Base-by-base conservation (phyloP, 2,797 vertebrate genomes). In the Peromyscus attwateri region DNA sequence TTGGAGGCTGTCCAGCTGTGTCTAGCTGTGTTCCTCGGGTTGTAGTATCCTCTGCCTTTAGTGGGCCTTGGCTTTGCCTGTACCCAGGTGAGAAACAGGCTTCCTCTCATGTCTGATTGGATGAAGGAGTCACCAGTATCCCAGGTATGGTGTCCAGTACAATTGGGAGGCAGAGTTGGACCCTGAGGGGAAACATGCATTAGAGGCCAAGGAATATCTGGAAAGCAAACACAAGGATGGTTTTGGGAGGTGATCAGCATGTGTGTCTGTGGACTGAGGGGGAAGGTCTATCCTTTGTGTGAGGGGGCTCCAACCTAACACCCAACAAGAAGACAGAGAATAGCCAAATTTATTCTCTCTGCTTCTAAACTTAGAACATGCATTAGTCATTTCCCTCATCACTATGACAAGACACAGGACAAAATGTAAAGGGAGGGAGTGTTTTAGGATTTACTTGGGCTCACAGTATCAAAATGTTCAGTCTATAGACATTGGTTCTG, bases 121-220 rank as follows among this genome's bases (percentile, higher is more conserved):
- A 7, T 68, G 2, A 0, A 11, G 0, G 6, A 46, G 57, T 19
- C 10, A 23, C 0, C 0, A 43, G 7, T 7, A 3, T 13, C 1
- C 9, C 27, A 2, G 17, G 3, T 9, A 21, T n/a, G 6, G 23
- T 4, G 31, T 3, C 0, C 0, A 12, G 64, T 3, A 1, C 57
- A 17, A 25, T 4, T 0, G 1, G 5, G 66, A 66, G 37, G 25
- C 43, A 57, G n/a, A 34, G 6, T 1, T 9, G 25, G 49, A 11
- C 23, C 29, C 43, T 19, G 10, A 64, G 83, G n/a, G 14, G 43
- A n/a, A n/a, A n/a, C n/a, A n/a, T n/a, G n/a, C n/a, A n/a, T n/a
- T n/a, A n/a, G n/a, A n/a, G 14, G 29, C 14, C 25, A 46, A 43
- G 40, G 4, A 43, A 13, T 13, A 19, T 37, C 81, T 76, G 43